Conservation (phyloP, 1,140 invertebrate genomes). For the Halictus rubicundus region DNA sequence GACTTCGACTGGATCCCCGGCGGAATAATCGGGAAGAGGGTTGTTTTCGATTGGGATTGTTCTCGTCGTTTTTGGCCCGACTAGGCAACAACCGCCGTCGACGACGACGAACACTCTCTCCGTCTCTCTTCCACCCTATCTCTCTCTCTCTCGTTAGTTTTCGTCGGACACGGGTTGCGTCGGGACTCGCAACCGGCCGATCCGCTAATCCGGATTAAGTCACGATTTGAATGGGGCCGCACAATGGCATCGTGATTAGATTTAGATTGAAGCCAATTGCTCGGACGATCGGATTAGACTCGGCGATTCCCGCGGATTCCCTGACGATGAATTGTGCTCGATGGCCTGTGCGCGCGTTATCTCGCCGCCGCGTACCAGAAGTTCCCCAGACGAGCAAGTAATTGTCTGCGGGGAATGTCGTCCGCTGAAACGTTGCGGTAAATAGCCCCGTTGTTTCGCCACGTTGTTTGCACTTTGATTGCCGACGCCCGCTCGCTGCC, state of each 20-base stretch:
- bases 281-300: conserved; percentile 19
- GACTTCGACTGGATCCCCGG: not conserved
- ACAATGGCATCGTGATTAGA: conserved; percentile 61
- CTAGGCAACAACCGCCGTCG: not conserved
- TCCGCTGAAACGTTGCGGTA: too few species aligned
- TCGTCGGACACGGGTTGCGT: not conserved
- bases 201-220: conserved; percentile 70
- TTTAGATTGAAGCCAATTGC: conserved; percentile 68
- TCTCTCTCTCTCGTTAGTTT: not conserved
- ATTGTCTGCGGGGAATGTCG: too few species aligned
- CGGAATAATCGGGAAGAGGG: not conserved
- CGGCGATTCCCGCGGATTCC: conserved; percentile 1
- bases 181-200: conserved; percentile 49
- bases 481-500: too few species aligned
- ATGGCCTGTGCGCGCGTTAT: not conserved
- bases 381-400: too few species aligned
- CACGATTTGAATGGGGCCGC: conserved; percentile 65
- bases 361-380: not conserved
- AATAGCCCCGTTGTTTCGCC: too few species aligned
- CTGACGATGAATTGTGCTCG: not conserved
- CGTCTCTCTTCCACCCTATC: too few species aligned
- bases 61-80: not conserved
- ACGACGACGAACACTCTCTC: too few species aligned
- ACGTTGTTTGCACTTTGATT: too few species aligned
- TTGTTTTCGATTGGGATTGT: not conserved